Conservation (phyloP, 1,140 invertebrate genomes). For the Amphibalanus amphitrite region DNA sequence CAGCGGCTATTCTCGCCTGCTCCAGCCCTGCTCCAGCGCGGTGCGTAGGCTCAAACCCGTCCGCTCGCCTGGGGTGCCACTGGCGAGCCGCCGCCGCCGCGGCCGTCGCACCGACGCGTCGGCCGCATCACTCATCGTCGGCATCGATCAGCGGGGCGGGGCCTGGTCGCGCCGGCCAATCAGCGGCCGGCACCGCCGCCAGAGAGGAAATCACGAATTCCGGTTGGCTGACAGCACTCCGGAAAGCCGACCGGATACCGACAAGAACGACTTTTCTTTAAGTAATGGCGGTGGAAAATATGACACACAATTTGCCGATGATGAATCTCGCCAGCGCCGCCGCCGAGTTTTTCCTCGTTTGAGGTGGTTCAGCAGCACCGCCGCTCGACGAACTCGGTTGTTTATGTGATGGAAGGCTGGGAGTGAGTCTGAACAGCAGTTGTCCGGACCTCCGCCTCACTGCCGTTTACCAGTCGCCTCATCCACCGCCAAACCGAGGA, state of each 20-base stretch:
- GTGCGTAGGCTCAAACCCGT: not conserved
- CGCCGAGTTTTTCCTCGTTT: not conserved
- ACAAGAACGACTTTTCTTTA: slow-evolving; percentile 2
- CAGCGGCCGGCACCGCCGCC: not conserved
- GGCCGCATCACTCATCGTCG: not conserved
- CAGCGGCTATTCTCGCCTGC: no score
- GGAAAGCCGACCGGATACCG: not conserved
- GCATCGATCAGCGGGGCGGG: not conserved
- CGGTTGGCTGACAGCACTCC: not conserved
- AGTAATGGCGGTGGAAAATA: slow-evolving; percentile 1
- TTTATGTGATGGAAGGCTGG: not conserved
- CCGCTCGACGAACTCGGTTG: no score
- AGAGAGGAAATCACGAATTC: not conserved
- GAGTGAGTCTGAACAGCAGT: not conserved
- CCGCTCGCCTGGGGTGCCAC: not conserved
- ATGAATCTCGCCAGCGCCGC: not conserved
- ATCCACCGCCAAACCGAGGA: no score
- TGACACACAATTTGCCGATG: not conserved
- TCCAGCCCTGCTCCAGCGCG: no score
- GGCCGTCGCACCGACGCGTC: not conserved
- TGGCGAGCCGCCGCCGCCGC: not conserved
- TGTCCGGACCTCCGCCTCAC: not conserved
- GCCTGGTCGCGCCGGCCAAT: not conserved
- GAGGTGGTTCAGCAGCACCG: no score
- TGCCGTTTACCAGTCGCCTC: no score